Base-by-base conservation (phyloP, 2,113 vertebrate genomes). In the Cinclus mexicanus region DNA sequence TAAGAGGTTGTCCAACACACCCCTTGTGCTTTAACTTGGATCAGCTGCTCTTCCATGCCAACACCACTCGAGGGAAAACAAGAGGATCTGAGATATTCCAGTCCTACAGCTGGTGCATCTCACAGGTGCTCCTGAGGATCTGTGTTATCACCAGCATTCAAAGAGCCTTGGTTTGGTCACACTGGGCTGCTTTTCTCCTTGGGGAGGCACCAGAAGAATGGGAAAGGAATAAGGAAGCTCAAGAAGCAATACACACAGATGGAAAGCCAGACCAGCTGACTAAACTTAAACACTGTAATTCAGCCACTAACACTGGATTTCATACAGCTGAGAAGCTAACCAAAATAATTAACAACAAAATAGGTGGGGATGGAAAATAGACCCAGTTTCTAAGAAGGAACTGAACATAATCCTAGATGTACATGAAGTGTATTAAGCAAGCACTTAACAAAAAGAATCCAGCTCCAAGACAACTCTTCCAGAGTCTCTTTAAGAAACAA, bases 241-340 rank as follows among this genome's bases (percentile, higher is more conserved):
- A 44, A 10, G 47, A n/a, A 47, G 11, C 11, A 65, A 63, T 5
- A 24, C 17, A 33, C 3, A 5, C 16, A 64, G 41, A 8, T 12
- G 12, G 31, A 83, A 90, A 91, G 71, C 53, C 94, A 85, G 81
- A 65, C 25, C 41, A 77, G 59, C 83, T 82, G 79, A 95, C 86
- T 89, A 71, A 71, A 92, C 70, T 49, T 25, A 42, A 93, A 64
- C 0, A 3, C 44, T 63, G 37, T 47, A 78, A 92, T 55, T 83
- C 64, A 74, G 86, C 39, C 63, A 82, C 12, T 60, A 59, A 79
- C 20, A 26, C 26, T 24, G 14, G 35, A 57, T 91, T 72, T 84
- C 87, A 93, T 6, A 60, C 3, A 74, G 46, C 33, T 67, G 16
- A 72, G 68, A 77, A 83, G 35, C 22, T 47, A 53, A 55, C 10